Percentiles rank a stretch among this genome's conserved stretches.
Evolutionary conservation across 2,888 invertebrate species (phyloP).

Genomic region (Marronus borbonicus): DNA sequence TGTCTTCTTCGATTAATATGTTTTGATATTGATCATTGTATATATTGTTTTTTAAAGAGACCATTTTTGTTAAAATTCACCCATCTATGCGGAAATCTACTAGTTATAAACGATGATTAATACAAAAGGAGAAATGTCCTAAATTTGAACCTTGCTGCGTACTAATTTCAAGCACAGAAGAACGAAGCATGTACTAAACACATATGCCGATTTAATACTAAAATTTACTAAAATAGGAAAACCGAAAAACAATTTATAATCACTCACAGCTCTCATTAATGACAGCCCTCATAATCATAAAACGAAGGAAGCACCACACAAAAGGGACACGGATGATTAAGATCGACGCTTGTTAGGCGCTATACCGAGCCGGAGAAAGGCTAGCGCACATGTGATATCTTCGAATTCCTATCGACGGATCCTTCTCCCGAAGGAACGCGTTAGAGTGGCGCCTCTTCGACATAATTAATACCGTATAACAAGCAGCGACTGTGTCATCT

Average conservation of each 20-base stretch:
- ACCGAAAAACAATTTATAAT: background rate
- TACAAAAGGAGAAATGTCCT: too few species aligned
- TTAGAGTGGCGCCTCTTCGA: conserved; percentile 42
- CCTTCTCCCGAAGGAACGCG: conserved; percentile 8
- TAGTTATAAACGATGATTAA: too few species aligned
- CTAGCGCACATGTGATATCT: conserved; percentile 50
- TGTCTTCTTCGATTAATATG: too few species aligned
- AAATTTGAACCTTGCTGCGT: too few species aligned
- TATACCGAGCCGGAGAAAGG: conserved; percentile 47
- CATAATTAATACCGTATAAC: conserved; percentile 37
- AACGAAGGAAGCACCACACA: conserved; percentile 27
- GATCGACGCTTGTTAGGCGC: conserved; percentile 50
- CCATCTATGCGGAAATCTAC: too few species aligned
- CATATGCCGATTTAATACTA: too few species aligned
- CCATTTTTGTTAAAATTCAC: too few species aligned
- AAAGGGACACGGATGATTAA: conserved; percentile 58
- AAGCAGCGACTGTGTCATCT: conserved; percentile 28
- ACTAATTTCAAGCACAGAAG: too few species aligned
- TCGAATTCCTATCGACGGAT: conserved; percentile 46
- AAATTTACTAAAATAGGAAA: too few species aligned
- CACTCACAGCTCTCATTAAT: background rate
- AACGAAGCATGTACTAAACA: too few species aligned
- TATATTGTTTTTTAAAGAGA: too few species aligned
- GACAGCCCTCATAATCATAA: conserved; percentile 9
- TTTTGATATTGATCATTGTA: too few species aligned